Evolutionary conservation across 2,888 invertebrate genomes (phyloP).

Genomic region (Andrena praecox): DNA sequence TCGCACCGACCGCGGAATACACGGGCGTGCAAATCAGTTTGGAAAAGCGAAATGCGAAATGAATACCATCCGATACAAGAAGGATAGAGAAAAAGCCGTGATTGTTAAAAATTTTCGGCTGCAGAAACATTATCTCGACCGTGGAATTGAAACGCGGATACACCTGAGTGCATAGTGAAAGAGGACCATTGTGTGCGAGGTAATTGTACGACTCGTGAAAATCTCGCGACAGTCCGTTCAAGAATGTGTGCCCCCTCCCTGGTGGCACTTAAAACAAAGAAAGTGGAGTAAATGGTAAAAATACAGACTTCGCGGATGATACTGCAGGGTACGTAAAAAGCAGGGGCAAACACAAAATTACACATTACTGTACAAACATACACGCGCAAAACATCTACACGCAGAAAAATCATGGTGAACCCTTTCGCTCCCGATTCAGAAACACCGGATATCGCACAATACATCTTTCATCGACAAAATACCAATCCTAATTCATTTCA

Average conservation of each 20-base stretch:
- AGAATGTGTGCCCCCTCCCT: constrained; percentile 52
- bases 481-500: not conserved
- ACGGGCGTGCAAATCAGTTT: not conserved
- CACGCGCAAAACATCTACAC: not conserved
- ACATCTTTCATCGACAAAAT: not conserved
- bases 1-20: not conserved
- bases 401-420: not conserved
- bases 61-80: not conserved
- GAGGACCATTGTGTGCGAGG: not conserved
- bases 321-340: not conserved
- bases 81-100: too few species aligned
- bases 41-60: not conserved
- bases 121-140: not conserved
- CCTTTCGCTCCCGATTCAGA: constrained; percentile 14
- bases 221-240: not conserved
- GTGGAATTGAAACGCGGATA: not conserved
- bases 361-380: not conserved
- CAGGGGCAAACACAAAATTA: constrained; percentile 22
- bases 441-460: not conserved
- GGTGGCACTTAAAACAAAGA: constrained; percentile 17
- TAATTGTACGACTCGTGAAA: not conserved
- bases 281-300: constrained; percentile 19
- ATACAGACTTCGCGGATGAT: not conserved
- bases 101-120: not conserved
- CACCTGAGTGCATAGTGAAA: not conserved